These are phyloP conservation scores for Linyphia triangularis DNA, from an alignment of 2,888 invertebrate species.

Conservation along the genomic window DNA sequence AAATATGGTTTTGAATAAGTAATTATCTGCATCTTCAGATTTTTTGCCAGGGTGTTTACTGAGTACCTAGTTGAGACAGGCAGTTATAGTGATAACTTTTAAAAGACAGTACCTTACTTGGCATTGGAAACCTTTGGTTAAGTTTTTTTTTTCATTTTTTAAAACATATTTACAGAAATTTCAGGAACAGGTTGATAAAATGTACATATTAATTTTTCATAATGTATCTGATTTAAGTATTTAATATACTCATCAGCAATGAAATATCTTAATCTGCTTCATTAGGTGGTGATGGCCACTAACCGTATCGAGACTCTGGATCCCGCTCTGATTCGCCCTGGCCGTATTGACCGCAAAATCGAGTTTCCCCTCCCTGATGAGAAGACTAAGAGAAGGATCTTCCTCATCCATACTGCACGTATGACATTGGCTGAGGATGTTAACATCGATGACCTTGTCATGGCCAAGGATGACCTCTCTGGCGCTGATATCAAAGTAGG, in stretches of 20 bases:
- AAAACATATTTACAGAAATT: neutral
- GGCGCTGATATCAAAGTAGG: conserved; percentile 94
- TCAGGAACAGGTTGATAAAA: neutral
- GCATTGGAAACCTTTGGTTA: too few species aligned
- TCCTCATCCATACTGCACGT: conserved; percentile 98
- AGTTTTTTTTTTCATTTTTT: neutral
- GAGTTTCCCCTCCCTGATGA: conserved; percentile 99
- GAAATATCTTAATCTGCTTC: neutral
- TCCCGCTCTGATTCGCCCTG: conserved; percentile 98
- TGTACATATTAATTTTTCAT: neutral
- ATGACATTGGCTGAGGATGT: conserved; percentile 99
- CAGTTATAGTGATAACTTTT: too few species aligned
- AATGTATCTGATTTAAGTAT: too few species aligned
- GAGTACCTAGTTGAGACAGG: too few species aligned
- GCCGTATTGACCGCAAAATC: conserved; percentile 99
- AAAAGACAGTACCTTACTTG: neutral
- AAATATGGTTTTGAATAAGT: too few species aligned
- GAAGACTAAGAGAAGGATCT: conserved; percentile 97
- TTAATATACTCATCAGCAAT: neutral
- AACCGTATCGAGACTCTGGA: conserved; percentile 99
- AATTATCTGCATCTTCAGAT: too few species aligned
- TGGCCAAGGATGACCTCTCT: conserved; percentile 99
- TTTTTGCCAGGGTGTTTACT: too few species aligned
- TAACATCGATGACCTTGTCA: conserved; percentile 96
- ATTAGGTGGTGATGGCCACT: conserved; percentile 95